phyloP scores from a whole-genome alignment of 1,140 invertebrate species.

The Formica selysi region DNA sequence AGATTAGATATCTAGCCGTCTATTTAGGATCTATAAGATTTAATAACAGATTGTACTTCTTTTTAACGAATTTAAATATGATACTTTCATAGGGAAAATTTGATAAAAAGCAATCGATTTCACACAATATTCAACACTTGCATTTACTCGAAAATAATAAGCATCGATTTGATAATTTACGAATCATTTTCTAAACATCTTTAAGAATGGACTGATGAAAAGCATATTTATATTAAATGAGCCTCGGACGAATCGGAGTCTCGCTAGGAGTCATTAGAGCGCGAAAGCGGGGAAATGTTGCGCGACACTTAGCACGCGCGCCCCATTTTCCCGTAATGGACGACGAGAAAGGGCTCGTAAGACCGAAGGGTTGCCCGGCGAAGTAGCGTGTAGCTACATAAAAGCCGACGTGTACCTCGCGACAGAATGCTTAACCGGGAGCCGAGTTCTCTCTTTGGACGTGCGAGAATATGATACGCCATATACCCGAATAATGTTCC shows the following conservation, averaged over 20 bases:
- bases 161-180: background rate
- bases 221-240: conserved; percentile 47
- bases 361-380: conserved; percentile 57
- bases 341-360: conserved; percentile 59
- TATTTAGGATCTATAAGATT: background rate
- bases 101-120: background rate
- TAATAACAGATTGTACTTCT: background rate
- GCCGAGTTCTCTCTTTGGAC: conserved; percentile 44
- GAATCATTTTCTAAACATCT: background rate
- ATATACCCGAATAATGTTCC: background rate
- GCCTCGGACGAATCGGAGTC: conserved; percentile 29
- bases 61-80: background rate
- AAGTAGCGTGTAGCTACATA: conserved; percentile 56
- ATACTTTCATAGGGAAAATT: background rate
- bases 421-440: conserved; percentile 59
- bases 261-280: conserved; percentile 55
- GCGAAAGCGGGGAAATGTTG: conserved; percentile 58
- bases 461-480: conserved; percentile 53
- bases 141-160: background rate
- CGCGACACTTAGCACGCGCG: conserved; percentile 69
- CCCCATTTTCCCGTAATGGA: conserved; percentile 65
- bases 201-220: background rate
- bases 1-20: background rate
- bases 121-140: background rate
- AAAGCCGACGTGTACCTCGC: conserved; percentile 60